Base-by-base conservation (phyloP, 2,113 vertebrate genomes). In the Pardalotus punctatus region DNA sequence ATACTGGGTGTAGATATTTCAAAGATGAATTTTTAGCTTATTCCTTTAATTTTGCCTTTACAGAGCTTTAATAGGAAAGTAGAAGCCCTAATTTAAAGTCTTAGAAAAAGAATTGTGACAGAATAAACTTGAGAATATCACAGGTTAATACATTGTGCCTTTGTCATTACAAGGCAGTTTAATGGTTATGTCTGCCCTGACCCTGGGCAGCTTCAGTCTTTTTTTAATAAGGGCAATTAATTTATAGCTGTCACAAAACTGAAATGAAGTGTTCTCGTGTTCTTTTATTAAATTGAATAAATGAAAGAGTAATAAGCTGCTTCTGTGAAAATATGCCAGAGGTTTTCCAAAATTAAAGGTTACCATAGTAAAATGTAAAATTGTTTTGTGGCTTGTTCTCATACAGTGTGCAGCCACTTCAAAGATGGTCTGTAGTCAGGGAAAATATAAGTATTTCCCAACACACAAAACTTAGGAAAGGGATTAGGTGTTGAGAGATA, bases 301-400 rank as follows among this genome's bases (percentile, higher is more conserved):
- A 90, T 3, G 60, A 40, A 28, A 96, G 56, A 78, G 36, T 86
- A 86, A 81, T 56, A 83, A 93, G 48, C 45, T 92, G 64, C 56
- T 84, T 81, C 86, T 89, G 43, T 71, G 70, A 93, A 94, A 93
- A 74, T 42, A 67, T 18, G 61, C 48, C 69, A 87, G 61, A 84
- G 80, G 36, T 96, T 87, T 95, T 95, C 81, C 86, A 78, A 93
- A 92, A 81, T 76, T 65, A 74, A 88, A 90, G 88, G 90, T 96
- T 96, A 71, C 93, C 79, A 78, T 88, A 86, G 82, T 92, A 74
- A 94, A 93, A 70, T 18, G 40, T 56, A 24, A 67, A 78, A 67
- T 64, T 60, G 69, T 91, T 79, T 69, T 67, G 76, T 86, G 86
- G 57, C 36, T 78, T 45, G 31, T 93, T 92, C 79, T 67, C 43